Percentiles rank a stretch among this genome's conserved stretches.
phyloP scores from a whole-genome alignment of 2,797 vertebrate genomes.

The Sphenopsis melanotis region DNA sequence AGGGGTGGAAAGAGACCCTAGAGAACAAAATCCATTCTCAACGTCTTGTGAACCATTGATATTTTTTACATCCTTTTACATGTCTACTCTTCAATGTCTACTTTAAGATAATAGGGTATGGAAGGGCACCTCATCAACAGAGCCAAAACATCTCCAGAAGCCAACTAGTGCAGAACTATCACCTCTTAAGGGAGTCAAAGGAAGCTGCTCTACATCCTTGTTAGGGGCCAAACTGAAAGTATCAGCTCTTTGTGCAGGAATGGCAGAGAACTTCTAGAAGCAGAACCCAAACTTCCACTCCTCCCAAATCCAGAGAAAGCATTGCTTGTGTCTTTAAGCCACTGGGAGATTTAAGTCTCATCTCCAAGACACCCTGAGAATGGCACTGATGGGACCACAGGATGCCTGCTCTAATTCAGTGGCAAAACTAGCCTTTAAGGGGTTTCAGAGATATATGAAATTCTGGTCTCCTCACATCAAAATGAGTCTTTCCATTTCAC shows the following conservation, averaged over 20 bases:
- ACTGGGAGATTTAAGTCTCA: neutral
- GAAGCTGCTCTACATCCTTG: neutral
- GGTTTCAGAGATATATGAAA: neutral
- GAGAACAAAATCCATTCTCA: neutral
- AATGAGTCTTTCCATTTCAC: neutral
- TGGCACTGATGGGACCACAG: neutral
- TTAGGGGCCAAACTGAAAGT: neutral
- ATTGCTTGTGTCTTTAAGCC: neutral
- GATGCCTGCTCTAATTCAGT: neutral
- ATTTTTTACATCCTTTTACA: neutral
- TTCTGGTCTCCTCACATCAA: neutral
- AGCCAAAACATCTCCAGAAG: neutral
- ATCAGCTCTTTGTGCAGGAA: neutral
- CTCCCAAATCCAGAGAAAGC: neutral
- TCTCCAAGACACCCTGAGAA: neutral
- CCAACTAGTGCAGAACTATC: neutral
- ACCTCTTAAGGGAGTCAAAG: neutral
- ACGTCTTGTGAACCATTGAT: accelerated
- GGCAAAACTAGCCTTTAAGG: neutral
- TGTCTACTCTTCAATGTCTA: neutral
- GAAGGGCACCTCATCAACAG: neutral
- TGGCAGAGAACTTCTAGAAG: neutral
- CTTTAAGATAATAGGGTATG: neutral
- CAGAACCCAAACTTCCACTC: neutral
- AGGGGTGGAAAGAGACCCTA: accelerated